Evolutionary conservation across 1,140 invertebrate genomes (phyloP).

Genomic region (Drosophila navojoa): DNA sequence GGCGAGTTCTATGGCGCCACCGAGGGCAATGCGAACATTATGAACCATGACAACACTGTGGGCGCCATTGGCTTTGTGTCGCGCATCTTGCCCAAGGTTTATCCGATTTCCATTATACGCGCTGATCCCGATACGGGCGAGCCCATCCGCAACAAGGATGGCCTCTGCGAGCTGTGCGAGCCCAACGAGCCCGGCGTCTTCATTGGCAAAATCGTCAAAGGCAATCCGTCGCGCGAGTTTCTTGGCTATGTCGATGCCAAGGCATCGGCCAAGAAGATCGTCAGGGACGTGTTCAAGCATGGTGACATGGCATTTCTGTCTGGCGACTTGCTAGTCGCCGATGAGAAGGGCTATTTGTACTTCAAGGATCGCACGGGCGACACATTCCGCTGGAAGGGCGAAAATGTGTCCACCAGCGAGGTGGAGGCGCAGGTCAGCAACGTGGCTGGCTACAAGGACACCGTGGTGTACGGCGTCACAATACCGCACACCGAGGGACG

Average conservation of each 20-base stretch:
- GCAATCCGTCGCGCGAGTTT: conserved; percentile 91
- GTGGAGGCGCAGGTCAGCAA: conserved; percentile 97
- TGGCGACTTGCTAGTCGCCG: conserved; percentile 95
- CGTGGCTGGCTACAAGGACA: conserved; percentile 93
- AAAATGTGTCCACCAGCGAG: conserved; percentile 99
- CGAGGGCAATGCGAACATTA: conserved; percentile 98
- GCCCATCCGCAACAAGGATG: conserved; percentile 90
- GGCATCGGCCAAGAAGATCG: conserved; percentile 96
- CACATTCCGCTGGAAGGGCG: conserved; percentile 98
- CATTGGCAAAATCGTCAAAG: conserved; percentile 96
- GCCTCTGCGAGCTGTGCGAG: conserved; percentile 90
- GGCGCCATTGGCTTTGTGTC: conserved; percentile 98
- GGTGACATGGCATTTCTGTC: conserved; percentile 97
- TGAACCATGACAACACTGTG: conserved; percentile 95
- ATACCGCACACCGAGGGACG: conserved; percentile 92
- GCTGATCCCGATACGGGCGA: conserved; percentile 93
- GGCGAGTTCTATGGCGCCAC: conserved; percentile 98
- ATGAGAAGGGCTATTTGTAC: conserved; percentile 96
- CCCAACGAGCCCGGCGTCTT: conserved; percentile 97
- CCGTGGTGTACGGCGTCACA: conserved; percentile 94
- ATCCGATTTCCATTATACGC: conserved; percentile 95
- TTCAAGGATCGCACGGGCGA: conserved; percentile 98
- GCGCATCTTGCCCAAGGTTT: conserved; percentile 91
- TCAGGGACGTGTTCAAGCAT: conserved; percentile 93
- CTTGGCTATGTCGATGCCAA: conserved; percentile 96